phyloP scores from a whole-genome alignment of 1,140 invertebrate genomes.

The Cherax destructor region DNA sequence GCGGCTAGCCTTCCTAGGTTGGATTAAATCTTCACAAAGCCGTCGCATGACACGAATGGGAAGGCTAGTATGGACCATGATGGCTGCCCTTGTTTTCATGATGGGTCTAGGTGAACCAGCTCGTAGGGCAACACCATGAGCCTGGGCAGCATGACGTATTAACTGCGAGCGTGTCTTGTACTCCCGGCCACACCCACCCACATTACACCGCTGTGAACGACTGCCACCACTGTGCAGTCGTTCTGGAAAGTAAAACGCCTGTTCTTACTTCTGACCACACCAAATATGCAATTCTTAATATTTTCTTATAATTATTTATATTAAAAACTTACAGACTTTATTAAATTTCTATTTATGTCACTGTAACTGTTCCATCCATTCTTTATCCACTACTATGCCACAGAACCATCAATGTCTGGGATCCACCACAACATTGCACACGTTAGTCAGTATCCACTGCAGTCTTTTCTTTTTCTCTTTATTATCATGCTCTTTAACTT shows the following conservation, averaged over 20 bases:
- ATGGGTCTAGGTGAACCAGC: slow-evolving; percentile 90
- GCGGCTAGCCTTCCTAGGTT: slow-evolving; percentile 89
- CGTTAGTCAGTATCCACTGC: background rate
- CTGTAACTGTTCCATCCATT: slow-evolving; percentile 8
- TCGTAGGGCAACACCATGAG: slow-evolving; percentile 85
- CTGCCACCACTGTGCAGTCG: slow-evolving; percentile 67
- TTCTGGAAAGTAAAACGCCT: slow-evolving; percentile 58
- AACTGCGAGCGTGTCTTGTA: slow-evolving; percentile 95
- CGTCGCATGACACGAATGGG: slow-evolving; percentile 88
- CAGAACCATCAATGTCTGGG: background rate
- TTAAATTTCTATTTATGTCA: background rate
- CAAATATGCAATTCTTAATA: slow-evolving; percentile 6
- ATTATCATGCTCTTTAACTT: background rate
- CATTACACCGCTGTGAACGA: slow-evolving; percentile 83
- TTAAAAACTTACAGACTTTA: background rate
- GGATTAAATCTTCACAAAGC: slow-evolving; percentile 88
- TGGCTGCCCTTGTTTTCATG: slow-evolving; percentile 97
- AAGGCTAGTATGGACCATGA: slow-evolving; percentile 82
- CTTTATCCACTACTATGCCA: background rate
- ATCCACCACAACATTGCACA: background rate
- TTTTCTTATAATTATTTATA: slow-evolving; percentile 13
- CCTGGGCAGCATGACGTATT: slow-evolving; percentile 92
- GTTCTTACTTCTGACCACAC: slow-evolving; percentile 53
- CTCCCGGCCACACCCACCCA: slow-evolving; percentile 82
- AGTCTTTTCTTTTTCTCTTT: background rate